Base-by-base conservation (phyloP, 1,140 invertebrate genomes). In the Diploscapter pachys region DNA sequence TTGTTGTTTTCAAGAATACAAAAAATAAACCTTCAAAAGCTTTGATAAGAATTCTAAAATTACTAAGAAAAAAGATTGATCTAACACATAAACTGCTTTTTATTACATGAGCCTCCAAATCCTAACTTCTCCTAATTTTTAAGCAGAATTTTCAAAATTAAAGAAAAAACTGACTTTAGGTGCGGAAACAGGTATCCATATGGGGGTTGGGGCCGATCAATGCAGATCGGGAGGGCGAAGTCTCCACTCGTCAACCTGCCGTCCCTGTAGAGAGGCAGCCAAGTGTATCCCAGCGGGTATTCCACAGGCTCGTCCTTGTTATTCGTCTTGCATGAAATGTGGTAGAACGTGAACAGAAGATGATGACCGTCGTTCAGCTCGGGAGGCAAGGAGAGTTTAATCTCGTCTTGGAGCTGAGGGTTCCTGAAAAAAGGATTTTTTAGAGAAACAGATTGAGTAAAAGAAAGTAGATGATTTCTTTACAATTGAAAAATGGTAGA, bases 201-300 rank as follows among this genome's bases (percentile, higher is more conserved):
- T 76, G 85, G 93, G 59, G 69, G 87, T 0, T 94, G 93, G 2
- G 93, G 93, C 79, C 90, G 90, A 85, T 97, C 95, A 56, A 93
- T 86, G 90, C 95, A 94, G 11, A 96, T 93, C 8, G 95, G 95
- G 31, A 98, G 87, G 86, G 89, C 90, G 85, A 92, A 93, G 84
- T 97, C 93, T 11, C 95, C 95, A 64, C 91, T 91, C 82, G 91
- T 90, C 48, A 97, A 87, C 80, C 91, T 91, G 11, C 92, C 92
- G 87, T 94, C 92, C 80, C 91, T 89, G 76, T 92, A 89, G 59
- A 98, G 87, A 3, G 94, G 95, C 67, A 96, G 84, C 95, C 95
- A 97, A 92, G 94, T 94, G 84, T 95, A 97, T 56, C 95, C 95
- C 55, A 97, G 92, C 48, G 92, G 91, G n/a, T 93, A 93, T 87